Conservation (phyloP, 2,888 invertebrate species). For the Meteorus cinctellus region DNA sequence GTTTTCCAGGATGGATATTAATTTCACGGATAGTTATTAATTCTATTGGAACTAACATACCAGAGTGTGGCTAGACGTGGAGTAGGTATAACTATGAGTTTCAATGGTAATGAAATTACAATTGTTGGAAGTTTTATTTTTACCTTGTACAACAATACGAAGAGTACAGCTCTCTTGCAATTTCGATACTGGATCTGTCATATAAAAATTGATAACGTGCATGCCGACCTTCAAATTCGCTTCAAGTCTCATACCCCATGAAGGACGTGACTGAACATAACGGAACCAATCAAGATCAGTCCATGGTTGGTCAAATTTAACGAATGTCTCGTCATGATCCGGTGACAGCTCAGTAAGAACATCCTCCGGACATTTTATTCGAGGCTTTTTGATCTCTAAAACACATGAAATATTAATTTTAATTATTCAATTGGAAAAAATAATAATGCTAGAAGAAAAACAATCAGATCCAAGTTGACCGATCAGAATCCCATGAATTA, state of each 20-base stretch:
- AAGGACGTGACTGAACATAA: slow-evolving; percentile 74
- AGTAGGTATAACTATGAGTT: neutral
- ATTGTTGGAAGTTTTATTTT: slow-evolving; percentile 41
- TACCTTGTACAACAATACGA: slow-evolving; percentile 71
- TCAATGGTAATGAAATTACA: slow-evolving; percentile 22
- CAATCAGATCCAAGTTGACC: neutral
- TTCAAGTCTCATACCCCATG: slow-evolving; percentile 75
- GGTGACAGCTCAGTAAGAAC: slow-evolving; percentile 73
- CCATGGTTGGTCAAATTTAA: slow-evolving; percentile 75
- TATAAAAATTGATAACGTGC: slow-evolving; percentile 75
- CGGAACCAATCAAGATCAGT: slow-evolving; percentile 76
- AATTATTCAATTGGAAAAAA: neutral
- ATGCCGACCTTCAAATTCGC: slow-evolving; percentile 74
- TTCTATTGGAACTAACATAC: too few relatives aligned
- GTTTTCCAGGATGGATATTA: too few relatives aligned
- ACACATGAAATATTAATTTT: slow-evolving; percentile 24
- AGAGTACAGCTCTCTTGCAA: slow-evolving; percentile 73
- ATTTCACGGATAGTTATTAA: too few relatives aligned
- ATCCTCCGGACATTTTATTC: slow-evolving; percentile 75
- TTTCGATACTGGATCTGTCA: slow-evolving; percentile 74
- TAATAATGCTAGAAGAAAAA: neutral
- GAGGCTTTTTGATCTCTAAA: slow-evolving; percentile 74
- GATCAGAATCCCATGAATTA: too few relatives aligned
- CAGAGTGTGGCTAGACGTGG: too few relatives aligned
- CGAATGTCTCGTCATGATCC: slow-evolving; percentile 72